Evolutionary conservation across 2,113 vertebrate species (phyloP), one percentile per base, ranked within the genome.

Genomic region (Hippocampus guttulatus): DNA sequence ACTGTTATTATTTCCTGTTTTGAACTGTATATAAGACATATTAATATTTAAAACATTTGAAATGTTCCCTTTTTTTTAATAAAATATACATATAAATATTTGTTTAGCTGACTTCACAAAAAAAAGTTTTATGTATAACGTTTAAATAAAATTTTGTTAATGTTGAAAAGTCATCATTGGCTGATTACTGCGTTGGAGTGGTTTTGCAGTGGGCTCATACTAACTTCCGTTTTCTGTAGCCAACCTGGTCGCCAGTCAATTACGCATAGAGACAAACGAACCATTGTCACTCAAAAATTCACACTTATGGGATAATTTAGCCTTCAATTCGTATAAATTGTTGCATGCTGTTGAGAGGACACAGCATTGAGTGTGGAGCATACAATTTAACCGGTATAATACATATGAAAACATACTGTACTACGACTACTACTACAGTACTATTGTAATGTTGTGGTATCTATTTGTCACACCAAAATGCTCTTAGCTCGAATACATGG

Each of bases 41-140:
- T 94, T 93, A 92, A 90, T 95, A 95, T 98, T 96, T 98, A 97
- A 98, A 92, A 90, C 94, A 93, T 97, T 96, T 98, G 95, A 96
- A 95, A 95, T 94, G 93, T 88, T 94, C 92, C 27, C 90, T 93
- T 97, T 95, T 95, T 95, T 96, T 68, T 64, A 40, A 88, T 88
- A 90, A 91, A 90, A 92, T 84, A 94, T 92, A 89, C 91, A 92
- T 82, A 91, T 88, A 85, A 90, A 85, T 88, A 89, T 91, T 90
- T 91, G 89, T 92, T 91, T 92, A 89, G 89, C 89, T 92, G 90
- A 91, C 90, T 88, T 85, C 49, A 91, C 47, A 91, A 91, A 91
- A 92, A 85, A 92, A 95, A 92, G 91, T 90, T 93, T 92, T 94
- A 94, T 94, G 93, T 92, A 93, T 95, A 95, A 91, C 90, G 90